phyloP scores from a whole-genome alignment of 2,113 vertebrate species.

The Erinaceus europaeus region DNA sequence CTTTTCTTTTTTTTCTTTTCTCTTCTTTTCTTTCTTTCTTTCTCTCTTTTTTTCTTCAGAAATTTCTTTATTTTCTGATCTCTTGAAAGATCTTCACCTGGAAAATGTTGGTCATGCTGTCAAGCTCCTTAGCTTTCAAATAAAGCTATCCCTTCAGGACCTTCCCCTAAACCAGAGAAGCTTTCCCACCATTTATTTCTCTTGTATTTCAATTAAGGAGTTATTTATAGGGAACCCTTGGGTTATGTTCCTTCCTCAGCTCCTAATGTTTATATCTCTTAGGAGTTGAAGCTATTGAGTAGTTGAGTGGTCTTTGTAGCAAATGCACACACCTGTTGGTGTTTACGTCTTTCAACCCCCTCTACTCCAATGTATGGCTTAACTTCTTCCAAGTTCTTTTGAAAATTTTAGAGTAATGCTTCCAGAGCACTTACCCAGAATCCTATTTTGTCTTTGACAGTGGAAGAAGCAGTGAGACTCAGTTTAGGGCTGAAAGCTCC shows the following conservation, averaged over 20 bases:
- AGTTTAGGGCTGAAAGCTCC: not conserved
- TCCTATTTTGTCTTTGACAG: not conserved
- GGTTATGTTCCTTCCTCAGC: conserved; percentile 20
- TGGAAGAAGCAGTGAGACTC: not conserved
- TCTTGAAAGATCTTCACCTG: conserved; percentile 68
- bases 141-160: conserved; percentile 63
- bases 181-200: conserved; percentile 46
- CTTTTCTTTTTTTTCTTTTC: not conserved
- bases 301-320: conserved; percentile 61
- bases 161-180: conserved; percentile 51
- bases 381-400: conserved; percentile 54
- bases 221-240: conserved; percentile 72
- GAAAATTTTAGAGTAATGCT: conserved; percentile 41
- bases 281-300: conserved; percentile 53
- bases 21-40: too few relatives aligned
- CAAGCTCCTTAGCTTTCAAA: conserved; percentile 66
- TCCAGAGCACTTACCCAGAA: conserved; percentile 47
- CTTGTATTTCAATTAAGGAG: conserved; percentile 61
- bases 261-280: conserved; percentile 54
- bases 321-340: conserved; percentile 72
- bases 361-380: not conserved
- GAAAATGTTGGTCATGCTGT: conserved; percentile 66
- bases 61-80: conserved; percentile 67
- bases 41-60: conserved; percentile 57
- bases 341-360: not conserved